Evolutionary conservation across 2,797 vertebrate species (phyloP).

Genomic region (Hozukius guyotensis): DNA sequence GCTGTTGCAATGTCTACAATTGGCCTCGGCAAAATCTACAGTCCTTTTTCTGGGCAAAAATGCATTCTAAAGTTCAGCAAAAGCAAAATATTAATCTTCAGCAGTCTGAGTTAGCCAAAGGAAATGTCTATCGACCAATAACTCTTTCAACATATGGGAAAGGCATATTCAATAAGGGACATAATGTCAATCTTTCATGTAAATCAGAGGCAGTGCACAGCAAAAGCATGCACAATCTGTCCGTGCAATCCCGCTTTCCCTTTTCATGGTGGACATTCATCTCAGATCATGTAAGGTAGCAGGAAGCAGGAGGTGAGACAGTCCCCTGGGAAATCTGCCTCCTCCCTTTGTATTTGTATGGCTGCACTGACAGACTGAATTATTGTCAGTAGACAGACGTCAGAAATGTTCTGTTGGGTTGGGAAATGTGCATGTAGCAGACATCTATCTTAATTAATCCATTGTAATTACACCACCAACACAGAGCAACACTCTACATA

Average conservation of each 20-base stretch:
- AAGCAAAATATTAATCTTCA: neutral
- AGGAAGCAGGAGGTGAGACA: constrained; percentile 49
- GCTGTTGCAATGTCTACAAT: neutral
- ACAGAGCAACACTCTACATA: neutral
- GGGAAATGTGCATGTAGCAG: constrained; percentile 23
- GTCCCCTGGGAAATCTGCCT: constrained; percentile 41
- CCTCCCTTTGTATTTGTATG: constrained; percentile 20
- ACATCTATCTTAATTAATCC: constrained; percentile 44
- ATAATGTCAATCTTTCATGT: neutral
- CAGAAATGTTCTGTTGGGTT: constrained; percentile 7
- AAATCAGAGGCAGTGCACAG: neutral
- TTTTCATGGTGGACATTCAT: constrained; percentile 35
- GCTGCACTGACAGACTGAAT: constrained; percentile 40
- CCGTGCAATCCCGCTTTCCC: neutral
- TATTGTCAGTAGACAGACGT: constrained; percentile 27
- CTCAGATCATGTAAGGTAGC: constrained; percentile 30
- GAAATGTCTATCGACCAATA: neutral
- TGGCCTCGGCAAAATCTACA: neutral
- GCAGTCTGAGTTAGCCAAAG: neutral
- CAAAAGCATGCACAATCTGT: neutral
- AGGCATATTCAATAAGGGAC: neutral
- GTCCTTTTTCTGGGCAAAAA: neutral
- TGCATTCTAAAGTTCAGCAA: neutral
- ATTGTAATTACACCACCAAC: constrained; percentile 22
- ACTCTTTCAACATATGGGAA: neutral